Evolutionary conservation across 2,888 invertebrate species (phyloP).

Genomic region (Melikaiella ostensackeni): DNA sequence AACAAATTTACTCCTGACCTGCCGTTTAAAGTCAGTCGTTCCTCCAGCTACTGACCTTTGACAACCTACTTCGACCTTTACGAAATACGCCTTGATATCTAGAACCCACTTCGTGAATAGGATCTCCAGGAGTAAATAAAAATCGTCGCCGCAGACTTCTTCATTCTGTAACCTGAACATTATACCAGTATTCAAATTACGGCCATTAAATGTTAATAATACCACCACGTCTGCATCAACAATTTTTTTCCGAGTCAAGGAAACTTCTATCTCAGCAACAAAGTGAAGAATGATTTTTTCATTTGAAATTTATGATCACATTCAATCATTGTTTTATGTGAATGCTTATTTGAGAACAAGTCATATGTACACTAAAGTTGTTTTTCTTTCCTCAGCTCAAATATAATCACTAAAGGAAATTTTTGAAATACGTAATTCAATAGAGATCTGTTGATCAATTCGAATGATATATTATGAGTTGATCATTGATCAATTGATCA

Average conservation of each 20-base stretch:
- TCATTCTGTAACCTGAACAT: background rate
- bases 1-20: background rate
- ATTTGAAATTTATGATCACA: background rate
- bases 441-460: too few species aligned
- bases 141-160: background rate
- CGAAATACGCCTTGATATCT: slow-evolving; percentile 22
- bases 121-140: background rate
- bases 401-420: background rate
- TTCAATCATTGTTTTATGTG: background rate
- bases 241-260: background rate
- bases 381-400: background rate
- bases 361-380: background rate
- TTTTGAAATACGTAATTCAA: too few species aligned
- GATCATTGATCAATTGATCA: too few species aligned
- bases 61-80: too few species aligned
- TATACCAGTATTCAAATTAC: background rate
- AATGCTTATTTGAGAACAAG: background rate
- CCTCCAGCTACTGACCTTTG: slow-evolving; percentile 16
- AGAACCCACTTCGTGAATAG: background rate
- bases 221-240: background rate
- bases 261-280: background rate
- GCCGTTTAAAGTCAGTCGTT: background rate
- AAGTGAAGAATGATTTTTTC: background rate
- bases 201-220: background rate
- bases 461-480: too few species aligned